phyloP scores from a whole-genome alignment of 2,888 invertebrate genomes.

The Andrena bicolor region DNA sequence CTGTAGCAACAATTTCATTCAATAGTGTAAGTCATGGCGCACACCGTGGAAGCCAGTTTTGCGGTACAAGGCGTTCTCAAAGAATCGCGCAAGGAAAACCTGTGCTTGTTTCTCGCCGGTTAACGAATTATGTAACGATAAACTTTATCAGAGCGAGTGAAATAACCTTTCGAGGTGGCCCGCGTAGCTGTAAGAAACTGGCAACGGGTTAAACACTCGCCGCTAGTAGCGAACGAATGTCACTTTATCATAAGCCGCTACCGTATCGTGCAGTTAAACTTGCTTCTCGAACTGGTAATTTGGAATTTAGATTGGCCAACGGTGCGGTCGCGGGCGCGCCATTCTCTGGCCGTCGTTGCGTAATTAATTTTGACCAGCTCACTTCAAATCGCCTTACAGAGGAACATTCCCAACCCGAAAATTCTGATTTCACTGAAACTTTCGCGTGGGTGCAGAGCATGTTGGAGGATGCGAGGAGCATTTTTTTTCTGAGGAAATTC shows the following conservation, averaged over 20 bases:
- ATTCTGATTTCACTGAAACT: too few relatives aligned
- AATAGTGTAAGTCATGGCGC: not conserved
- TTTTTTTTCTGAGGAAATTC: too few relatives aligned
- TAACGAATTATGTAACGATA: conserved; percentile 39
- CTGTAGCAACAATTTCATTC: not conserved
- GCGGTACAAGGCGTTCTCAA: not conserved
- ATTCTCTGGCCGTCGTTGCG: conserved; percentile 54
- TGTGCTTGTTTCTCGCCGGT: conserved; percentile 3
- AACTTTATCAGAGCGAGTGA: conserved; percentile 42
- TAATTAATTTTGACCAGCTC: conserved; percentile 30
- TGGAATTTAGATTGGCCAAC: conserved; percentile 61
- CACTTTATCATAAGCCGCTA: conserved; percentile 57
- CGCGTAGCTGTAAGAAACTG: conserved; percentile 27
- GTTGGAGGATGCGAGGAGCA: too few relatives aligned
- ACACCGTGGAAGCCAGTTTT: not conserved
- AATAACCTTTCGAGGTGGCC: conserved; percentile 34
- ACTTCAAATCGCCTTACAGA: not conserved
- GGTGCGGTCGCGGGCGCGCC: conserved; percentile 57
- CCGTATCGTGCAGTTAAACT: conserved; percentile 59
- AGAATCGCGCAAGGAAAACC: conserved; percentile 2
- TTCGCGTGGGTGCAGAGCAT: too few relatives aligned
- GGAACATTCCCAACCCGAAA: not conserved
- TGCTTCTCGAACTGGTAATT: conserved; percentile 49
- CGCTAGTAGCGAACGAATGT: conserved; percentile 49
- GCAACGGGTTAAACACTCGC: conserved; percentile 21